phyloP scores from a whole-genome alignment of 2,888 invertebrate genomes.

The Phoenoteleia sp. region DNA sequence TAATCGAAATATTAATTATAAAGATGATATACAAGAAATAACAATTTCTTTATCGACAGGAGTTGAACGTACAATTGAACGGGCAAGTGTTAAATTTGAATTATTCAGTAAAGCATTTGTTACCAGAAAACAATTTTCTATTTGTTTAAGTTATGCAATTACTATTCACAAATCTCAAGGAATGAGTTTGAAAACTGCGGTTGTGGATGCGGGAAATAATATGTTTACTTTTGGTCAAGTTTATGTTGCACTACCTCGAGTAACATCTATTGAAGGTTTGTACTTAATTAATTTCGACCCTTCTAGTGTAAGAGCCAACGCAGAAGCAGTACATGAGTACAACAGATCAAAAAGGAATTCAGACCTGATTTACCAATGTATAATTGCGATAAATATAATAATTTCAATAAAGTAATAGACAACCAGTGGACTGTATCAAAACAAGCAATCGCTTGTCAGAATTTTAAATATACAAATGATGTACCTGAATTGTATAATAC shows the following conservation, averaged over 20 bases:
- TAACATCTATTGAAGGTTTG: too few species aligned
- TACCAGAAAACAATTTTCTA: constrained; percentile 15
- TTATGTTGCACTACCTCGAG: too few species aligned
- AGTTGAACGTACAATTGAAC: constrained; percentile 53
- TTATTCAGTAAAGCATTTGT: constrained; percentile 19
- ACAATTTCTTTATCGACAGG: too few species aligned
- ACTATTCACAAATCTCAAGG: constrained; percentile 68
- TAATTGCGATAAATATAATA: too few species aligned
- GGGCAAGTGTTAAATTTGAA: constrained; percentile 72
- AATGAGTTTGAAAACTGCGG: constrained; percentile 60
- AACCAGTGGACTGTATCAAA: too few species aligned
- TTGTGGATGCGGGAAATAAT: constrained; percentile 60
- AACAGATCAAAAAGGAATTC: constrained; percentile 65
- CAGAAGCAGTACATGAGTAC: constrained; percentile 63
- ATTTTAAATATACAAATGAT: too few species aligned
- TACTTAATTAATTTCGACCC: too few species aligned
- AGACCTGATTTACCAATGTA: too few species aligned
- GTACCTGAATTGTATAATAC: background rate
- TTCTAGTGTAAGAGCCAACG: constrained; percentile 52
- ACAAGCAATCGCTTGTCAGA: too few species aligned
- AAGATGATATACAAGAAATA: too few species aligned
- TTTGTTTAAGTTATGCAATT: constrained; percentile 33
- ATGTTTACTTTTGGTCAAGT: constrained; percentile 71
- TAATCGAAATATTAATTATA: too few species aligned
- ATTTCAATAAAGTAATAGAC: too few species aligned